Percentiles rank a stretch among this genome's conserved stretches.
These are phyloP conservation scores for Cephus sareptanus DNA, from an alignment of 2,888 invertebrate genomes.

Conservation along the genomic window DNA sequence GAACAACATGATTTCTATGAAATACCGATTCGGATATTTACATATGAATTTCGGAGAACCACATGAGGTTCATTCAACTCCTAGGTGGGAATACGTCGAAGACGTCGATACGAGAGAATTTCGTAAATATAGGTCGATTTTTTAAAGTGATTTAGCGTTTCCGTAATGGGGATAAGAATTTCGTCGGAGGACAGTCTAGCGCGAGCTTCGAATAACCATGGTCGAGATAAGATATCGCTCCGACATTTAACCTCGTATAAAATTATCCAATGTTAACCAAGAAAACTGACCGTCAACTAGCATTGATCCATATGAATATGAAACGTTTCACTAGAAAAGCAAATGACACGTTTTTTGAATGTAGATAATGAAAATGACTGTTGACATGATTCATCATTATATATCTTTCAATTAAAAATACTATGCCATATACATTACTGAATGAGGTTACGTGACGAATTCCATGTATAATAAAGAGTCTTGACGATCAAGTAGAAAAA, in stretches of 20 bases:
- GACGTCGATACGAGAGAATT: neutral
- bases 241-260: neutral
- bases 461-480: too few species aligned
- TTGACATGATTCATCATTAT: too few species aligned
- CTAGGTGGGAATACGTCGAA: neutral
- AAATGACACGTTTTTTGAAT: neutral
- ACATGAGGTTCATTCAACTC: neutral
- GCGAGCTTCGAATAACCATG: neutral
- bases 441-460: too few species aligned
- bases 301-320: neutral
- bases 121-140: neutral
- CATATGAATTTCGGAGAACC: neutral
- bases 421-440: too few species aligned
- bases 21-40: neutral
- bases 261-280: neutral
- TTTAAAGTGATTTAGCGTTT: neutral
- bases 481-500: neutral
- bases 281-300: neutral
- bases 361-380: neutral
- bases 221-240: neutral
- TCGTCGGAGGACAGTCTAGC: neutral
- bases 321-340: neutral
- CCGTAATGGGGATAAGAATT: neutral
- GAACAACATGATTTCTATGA: neutral
- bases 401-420: too few species aligned